Conservation (phyloP, 2,113 vertebrate genomes). For the Cavia aperea region DNA sequence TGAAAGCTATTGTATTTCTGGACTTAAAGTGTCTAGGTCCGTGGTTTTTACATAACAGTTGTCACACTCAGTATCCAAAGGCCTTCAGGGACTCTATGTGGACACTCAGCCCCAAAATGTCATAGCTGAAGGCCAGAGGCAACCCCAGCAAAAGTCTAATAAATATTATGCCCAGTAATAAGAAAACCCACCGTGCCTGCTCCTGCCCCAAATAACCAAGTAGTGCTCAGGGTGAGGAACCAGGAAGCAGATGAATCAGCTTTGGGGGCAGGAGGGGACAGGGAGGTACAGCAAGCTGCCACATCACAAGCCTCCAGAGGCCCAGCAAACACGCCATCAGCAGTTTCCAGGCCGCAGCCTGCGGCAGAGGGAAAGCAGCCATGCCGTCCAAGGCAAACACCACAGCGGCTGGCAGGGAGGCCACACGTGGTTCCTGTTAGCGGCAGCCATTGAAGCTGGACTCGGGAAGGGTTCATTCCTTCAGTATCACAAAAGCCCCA, state of each 20-base stretch:
- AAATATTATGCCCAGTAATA: background rate
- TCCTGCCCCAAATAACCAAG: background rate
- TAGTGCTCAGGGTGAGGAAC: background rate
- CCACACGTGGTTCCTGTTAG: slow-evolving; percentile 44
- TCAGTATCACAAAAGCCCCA: background rate
- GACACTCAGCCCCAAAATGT: background rate
- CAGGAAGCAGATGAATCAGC: slow-evolving; percentile 24
- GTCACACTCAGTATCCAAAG: background rate
- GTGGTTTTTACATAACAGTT: background rate
- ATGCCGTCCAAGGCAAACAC: slow-evolving; percentile 63
- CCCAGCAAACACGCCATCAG: slow-evolving; percentile 42
- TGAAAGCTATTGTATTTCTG: background rate
- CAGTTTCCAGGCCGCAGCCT: slow-evolving; percentile 45
- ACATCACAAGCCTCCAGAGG: slow-evolving; percentile 43
- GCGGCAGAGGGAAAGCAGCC: slow-evolving; percentile 30
- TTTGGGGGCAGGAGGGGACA: background rate
- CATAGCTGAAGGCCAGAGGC: background rate
- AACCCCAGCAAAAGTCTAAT: background rate
- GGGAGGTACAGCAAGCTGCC: slow-evolving; percentile 49
- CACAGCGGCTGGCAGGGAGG: background rate
- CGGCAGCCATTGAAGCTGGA: background rate
- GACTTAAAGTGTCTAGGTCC: background rate
- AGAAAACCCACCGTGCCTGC: background rate
- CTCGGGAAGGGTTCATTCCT: slow-evolving; percentile 17
- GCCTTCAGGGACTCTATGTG: background rate